Evolutionary conservation across 53 echinoderm and acorn worm genomes (phyloP).

Genomic region (Echinarachnius parma): DNA sequence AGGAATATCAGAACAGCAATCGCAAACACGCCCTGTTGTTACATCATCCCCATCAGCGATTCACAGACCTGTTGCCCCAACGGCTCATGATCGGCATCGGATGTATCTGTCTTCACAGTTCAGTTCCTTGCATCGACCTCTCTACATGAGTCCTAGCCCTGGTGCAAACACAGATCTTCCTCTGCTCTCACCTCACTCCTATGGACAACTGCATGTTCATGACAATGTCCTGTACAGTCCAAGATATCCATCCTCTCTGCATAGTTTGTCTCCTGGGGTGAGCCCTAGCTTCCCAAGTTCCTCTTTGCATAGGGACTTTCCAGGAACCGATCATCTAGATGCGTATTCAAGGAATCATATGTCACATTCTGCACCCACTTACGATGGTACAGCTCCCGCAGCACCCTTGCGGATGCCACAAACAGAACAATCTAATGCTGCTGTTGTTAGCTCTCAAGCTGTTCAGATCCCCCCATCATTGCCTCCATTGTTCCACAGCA

Average conservation of each 20-base stretch:
- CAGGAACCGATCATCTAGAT: slow-evolving; percentile 66
- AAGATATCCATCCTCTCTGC: slow-evolving; percentile 67
- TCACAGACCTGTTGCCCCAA: slow-evolving; percentile 45
- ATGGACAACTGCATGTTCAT: slow-evolving; percentile 78
- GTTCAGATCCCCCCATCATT: slow-evolving; percentile 9
- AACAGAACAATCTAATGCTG: neutral
- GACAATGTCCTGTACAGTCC: slow-evolving; percentile 87
- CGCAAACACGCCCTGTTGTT: slow-evolving; percentile 40
- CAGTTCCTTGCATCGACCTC: slow-evolving; percentile 75
- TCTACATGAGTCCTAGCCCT: slow-evolving; percentile 89
- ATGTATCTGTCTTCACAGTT: slow-evolving; percentile 68
- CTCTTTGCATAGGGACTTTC: slow-evolving; percentile 47
- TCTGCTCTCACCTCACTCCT: slow-evolving; percentile 88
- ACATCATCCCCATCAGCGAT: slow-evolving; percentile 55
- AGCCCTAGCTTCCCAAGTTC: slow-evolving; percentile 18
- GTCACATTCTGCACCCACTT: slow-evolving; percentile 17
- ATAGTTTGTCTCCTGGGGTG: slow-evolving; percentile 49
- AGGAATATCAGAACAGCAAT: slow-evolving; percentile 44
- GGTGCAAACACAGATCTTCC: slow-evolving; percentile 70
- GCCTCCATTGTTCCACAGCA: slow-evolving; percentile 40
- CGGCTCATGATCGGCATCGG: slow-evolving; percentile 67
- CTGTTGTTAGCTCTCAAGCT: slow-evolving; percentile 6
- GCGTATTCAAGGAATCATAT: slow-evolving; percentile 42
- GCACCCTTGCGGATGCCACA: slow-evolving; percentile 25
- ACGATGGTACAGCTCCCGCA: neutral